Percentiles rank a stretch among this genome's conserved stretches.
Conservation (phyloP, 2,113 vertebrate genomes). For the Rhineura floridana region DNA sequence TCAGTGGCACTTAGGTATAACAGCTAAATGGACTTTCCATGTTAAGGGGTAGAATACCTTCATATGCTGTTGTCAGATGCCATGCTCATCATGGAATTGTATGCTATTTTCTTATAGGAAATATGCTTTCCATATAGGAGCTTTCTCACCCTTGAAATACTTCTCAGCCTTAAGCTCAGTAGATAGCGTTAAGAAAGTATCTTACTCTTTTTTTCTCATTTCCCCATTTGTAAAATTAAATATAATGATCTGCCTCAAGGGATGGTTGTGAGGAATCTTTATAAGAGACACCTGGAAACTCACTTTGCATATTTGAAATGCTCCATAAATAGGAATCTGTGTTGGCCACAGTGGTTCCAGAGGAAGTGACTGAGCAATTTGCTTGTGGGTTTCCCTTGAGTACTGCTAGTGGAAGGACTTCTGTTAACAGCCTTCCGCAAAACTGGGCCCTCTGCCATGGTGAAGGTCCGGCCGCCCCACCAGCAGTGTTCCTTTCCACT, state of each 20-base stretch:
- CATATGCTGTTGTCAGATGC: neutral
- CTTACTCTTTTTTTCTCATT: neutral
- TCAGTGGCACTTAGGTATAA: neutral
- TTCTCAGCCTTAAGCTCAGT: neutral
- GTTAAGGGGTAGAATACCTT: neutral
- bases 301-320: neutral
- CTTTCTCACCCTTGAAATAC: neutral
- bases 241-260: neutral
- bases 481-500: too few species aligned
- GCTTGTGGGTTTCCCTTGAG: too few species aligned
- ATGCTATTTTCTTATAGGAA: neutral
- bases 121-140: neutral
- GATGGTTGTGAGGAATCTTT: neutral
- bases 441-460: too few species aligned
- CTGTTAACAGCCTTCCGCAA: too few species aligned
- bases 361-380: too few species aligned
- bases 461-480: too few species aligned
- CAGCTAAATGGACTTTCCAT: neutral
- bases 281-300: neutral
- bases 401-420: too few species aligned
- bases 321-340: neutral
- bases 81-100: neutral
- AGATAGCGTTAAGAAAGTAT: neutral
- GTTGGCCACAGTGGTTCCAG: neutral
- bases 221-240: neutral